These are phyloP conservation scores for Ceuthmochares aereus DNA, from an alignment of 2,113 vertebrate species.

Conservation along the genomic window DNA sequence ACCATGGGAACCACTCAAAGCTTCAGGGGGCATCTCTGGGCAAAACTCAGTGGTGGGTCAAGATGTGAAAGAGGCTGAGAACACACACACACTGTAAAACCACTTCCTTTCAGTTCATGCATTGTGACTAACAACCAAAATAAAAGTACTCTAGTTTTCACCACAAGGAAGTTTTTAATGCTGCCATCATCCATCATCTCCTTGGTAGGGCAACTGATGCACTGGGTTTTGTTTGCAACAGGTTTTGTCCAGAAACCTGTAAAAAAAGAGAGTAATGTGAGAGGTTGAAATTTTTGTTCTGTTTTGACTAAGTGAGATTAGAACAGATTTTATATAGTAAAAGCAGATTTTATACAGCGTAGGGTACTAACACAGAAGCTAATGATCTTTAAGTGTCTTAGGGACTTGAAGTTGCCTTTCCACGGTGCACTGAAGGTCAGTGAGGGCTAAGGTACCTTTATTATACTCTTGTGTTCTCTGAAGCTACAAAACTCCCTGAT, in stretches of 20 bases:
- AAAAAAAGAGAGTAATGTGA: background rate
- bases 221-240: background rate
- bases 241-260: background rate
- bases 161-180: background rate
- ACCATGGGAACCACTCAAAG: background rate
- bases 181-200: background rate
- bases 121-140: slow-evolving; percentile 1
- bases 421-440: background rate
- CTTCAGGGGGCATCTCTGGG: background rate
- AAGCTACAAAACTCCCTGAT: background rate
- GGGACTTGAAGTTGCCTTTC: background rate
- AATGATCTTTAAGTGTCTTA: background rate
- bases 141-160: slow-evolving; percentile 6
- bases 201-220: background rate
- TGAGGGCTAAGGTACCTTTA: background rate
- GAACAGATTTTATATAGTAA: background rate
- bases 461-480: background rate
- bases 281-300: background rate
- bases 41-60: background rate
- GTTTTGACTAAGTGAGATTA: background rate
- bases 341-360: background rate
- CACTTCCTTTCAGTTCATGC: background rate
- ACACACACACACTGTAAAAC: slow-evolving; percentile 17
- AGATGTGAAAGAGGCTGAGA: background rate
- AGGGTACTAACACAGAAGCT: background rate